These are phyloP conservation scores for Aplysina aerophoba DNA, from an alignment of 37 sponge, comb jelly and placozoan species.

Conservation along the genomic window DNA sequence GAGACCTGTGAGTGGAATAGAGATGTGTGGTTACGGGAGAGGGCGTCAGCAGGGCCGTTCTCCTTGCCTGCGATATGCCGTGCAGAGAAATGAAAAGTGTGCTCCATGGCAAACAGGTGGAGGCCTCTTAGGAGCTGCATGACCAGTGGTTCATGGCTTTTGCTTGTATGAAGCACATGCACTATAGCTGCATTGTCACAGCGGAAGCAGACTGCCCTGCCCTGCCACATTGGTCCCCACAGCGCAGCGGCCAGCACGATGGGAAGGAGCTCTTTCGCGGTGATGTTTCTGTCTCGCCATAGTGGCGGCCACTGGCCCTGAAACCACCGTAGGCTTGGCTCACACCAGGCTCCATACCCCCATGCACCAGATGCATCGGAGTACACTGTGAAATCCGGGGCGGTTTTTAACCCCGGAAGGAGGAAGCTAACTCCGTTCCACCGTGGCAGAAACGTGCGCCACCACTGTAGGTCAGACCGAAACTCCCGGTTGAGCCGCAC, in stretches of 20 bases:
- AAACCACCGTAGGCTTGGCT: background rate
- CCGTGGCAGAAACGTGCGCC: background rate
- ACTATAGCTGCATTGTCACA: background rate
- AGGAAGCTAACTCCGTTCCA: background rate
- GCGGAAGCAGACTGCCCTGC: background rate
- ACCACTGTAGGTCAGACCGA: conserved; percentile 47
- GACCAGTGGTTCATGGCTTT: background rate
- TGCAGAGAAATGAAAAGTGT: background rate
- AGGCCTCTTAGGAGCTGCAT: background rate
- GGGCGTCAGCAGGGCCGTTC: conserved; percentile 61
- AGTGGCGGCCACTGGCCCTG: background rate
- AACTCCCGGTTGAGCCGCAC: conserved; percentile 40
- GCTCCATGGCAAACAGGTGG: background rate
- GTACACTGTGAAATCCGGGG: conserved; percentile 10
- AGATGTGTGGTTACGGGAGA: conserved; percentile 34
- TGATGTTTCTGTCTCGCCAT: background rate
- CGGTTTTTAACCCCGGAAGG: background rate
- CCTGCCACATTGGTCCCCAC: background rate
- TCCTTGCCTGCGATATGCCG: conserved; percentile 21
- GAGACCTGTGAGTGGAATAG: conserved; percentile 27
- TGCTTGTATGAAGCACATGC: background rate
- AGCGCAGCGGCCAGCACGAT: conserved; percentile 1
- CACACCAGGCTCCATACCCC: conserved; percentile 9
- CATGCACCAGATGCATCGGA: conserved; percentile 13
- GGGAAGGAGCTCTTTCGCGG: conserved; percentile 10